Evolutionary conservation across 2,113 vertebrate species (phyloP).

Genomic region (Hyperopisus bebe): DNA sequence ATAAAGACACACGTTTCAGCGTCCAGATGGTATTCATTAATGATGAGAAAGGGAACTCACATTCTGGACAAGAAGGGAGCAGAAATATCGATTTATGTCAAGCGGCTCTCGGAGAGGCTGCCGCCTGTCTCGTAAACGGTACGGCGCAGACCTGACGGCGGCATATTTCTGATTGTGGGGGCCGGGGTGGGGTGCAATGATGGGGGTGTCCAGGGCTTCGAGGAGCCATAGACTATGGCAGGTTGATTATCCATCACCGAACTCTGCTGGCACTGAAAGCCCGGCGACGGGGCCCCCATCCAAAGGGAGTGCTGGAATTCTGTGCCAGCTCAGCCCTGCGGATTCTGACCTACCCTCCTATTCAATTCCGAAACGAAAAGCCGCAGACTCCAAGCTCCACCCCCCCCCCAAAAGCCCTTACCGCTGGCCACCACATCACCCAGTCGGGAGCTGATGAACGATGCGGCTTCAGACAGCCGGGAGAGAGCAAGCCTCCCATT

Average conservation of each 20-base stretch:
- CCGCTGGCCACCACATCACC: conserved; percentile 32
- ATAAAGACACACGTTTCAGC: background rate
- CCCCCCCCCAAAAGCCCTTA: conserved; percentile 33
- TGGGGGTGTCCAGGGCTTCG: background rate
- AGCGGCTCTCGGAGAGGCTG: background rate
- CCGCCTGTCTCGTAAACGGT: background rate
- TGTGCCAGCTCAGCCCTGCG: background rate
- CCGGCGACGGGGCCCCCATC: background rate
- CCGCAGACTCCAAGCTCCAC: conserved; percentile 8
- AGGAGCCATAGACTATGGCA: background rate
- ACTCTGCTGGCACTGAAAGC: background rate
- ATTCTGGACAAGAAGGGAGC: background rate
- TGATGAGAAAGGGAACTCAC: background rate
- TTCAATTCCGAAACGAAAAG: background rate
- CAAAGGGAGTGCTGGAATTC: background rate
- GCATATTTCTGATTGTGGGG: background rate
- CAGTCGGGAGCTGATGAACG: conserved; percentile 61
- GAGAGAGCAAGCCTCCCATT: conserved; percentile 56
- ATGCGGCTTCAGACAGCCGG: conserved; percentile 52
- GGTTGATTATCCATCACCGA: background rate
- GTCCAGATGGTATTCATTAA: background rate
- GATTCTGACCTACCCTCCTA: background rate
- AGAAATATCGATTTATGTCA: background rate
- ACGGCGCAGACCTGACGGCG: background rate
- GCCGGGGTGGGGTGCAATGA: background rate